phyloP scores from a whole-genome alignment of 2,888 invertebrate species.

The Nowickia ferox region DNA sequence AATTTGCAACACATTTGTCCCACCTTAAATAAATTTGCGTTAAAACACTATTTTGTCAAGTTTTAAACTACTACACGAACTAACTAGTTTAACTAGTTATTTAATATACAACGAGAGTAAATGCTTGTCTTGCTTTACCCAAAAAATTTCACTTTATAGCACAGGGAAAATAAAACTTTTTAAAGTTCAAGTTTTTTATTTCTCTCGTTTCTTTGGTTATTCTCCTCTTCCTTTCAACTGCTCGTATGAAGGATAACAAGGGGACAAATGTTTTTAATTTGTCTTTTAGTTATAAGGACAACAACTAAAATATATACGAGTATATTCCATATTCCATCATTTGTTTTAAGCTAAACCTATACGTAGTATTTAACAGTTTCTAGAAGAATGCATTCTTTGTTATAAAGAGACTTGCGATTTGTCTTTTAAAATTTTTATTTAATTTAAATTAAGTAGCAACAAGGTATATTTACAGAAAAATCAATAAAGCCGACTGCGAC shows the following conservation, averaged over 20 bases:
- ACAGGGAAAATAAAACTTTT: conserved; percentile 18
- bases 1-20: conserved; percentile 6
- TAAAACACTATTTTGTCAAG: conserved; percentile 11
- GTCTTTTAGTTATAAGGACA: conserved; percentile 54
- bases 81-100: conserved; percentile 24
- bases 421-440: background rate
- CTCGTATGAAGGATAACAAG: conserved; percentile 34
- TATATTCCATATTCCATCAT: conserved; percentile 27
- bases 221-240: conserved; percentile 18
- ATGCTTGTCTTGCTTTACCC: conserved; percentile 14
- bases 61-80: conserved; percentile 25
- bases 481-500: too few relatives aligned
- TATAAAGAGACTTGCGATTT: background rate
- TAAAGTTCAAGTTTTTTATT: conserved; percentile 1
- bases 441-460: too few relatives aligned
- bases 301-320: conserved; percentile 22
- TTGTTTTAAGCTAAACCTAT: conserved; percentile 33
- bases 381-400: conserved; percentile 10
- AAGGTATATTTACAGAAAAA: too few relatives aligned
- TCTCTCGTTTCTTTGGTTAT: background rate
- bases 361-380: background rate
- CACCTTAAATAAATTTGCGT: conserved; percentile 19
- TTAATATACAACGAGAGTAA: conserved; percentile 21
- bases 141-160: conserved; percentile 3
- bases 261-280: conserved; percentile 66